phyloP scores from a whole-genome alignment of 2,888 invertebrate species.

The Cenopis cana region DNA sequence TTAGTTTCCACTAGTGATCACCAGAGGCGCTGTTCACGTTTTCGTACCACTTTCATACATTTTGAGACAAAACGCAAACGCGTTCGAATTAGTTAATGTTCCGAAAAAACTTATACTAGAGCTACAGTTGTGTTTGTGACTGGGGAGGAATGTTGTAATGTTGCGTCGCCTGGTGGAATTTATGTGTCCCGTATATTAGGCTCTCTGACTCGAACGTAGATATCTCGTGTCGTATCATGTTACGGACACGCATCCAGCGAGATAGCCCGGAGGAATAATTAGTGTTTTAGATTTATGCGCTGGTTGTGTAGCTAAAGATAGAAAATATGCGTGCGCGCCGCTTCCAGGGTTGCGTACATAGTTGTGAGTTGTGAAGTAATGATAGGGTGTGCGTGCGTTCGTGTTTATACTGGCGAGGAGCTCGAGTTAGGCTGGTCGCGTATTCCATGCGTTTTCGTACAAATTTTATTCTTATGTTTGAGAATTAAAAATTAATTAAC shows the following conservation, averaged over 20 bases:
- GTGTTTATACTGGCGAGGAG: background rate
- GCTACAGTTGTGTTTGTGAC: too few species aligned
- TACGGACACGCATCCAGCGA: constrained; percentile 54
- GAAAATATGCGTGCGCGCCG: constrained; percentile 35
- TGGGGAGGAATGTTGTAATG: too few species aligned
- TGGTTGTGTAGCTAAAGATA: constrained; percentile 36
- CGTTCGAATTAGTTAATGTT: too few species aligned
- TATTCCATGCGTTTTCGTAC: background rate
- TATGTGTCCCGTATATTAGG: too few species aligned
- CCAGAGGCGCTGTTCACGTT: too few species aligned
- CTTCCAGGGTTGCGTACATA: background rate
- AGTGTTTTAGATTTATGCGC: constrained; percentile 50
- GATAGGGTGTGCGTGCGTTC: constrained; percentile 4
- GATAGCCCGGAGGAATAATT: constrained; percentile 69
- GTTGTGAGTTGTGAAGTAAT: background rate
- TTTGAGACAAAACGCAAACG: too few species aligned
- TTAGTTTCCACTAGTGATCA: too few species aligned
- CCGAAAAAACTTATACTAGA: too few species aligned
- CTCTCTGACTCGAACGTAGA: too few species aligned
- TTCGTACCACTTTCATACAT: too few species aligned
- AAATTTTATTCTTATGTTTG: background rate
- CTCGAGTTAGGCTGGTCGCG: background rate
- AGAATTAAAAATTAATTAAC: too few species aligned
- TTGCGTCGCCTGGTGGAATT: too few species aligned
- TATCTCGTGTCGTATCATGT: constrained; percentile 28